Evolutionary conservation across 2,888 invertebrate genomes (phyloP).

Genomic region (Nephrotoma guestfalica): DNA sequence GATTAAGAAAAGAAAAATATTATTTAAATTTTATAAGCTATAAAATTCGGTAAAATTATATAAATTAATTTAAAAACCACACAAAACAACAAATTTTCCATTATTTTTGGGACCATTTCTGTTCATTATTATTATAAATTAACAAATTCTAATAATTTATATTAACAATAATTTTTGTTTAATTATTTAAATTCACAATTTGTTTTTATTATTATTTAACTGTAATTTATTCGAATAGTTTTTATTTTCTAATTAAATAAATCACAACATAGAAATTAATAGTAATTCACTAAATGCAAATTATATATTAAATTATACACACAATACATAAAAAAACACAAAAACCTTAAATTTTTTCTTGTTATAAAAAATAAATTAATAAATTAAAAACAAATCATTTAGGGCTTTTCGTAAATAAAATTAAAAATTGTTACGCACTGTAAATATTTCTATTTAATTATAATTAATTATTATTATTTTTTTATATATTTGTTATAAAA

Average conservation of each 20-base stretch:
- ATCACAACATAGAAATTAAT: background rate
- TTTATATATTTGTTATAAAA: background rate
- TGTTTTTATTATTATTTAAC: background rate
- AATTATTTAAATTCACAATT: background rate
- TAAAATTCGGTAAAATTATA: background rate
- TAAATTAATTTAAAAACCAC: background rate
- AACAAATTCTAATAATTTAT: background rate
- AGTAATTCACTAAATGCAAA: background rate
- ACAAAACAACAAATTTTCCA: background rate
- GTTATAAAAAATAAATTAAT: background rate
- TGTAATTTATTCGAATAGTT: background rate
- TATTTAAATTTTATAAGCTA: background rate
- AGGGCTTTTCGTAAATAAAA: background rate
- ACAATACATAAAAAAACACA: background rate
- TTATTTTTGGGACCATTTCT: slow-evolving; percentile 2
- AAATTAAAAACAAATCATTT: background rate
- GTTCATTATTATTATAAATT: background rate
- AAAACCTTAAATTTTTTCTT: background rate
- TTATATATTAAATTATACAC: background rate
- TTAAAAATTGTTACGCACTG: background rate
- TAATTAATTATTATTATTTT: slow-evolving; percentile 1
- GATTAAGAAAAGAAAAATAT: background rate
- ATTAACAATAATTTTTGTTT: background rate
- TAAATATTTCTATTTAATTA: slow-evolving; percentile 1
- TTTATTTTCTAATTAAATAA: background rate